Percentiles rank a stretch among this genome's conserved stretches.
Conservation (phyloP, 2,797 vertebrate genomes). For the Microcaecilia unicolor region DNA sequence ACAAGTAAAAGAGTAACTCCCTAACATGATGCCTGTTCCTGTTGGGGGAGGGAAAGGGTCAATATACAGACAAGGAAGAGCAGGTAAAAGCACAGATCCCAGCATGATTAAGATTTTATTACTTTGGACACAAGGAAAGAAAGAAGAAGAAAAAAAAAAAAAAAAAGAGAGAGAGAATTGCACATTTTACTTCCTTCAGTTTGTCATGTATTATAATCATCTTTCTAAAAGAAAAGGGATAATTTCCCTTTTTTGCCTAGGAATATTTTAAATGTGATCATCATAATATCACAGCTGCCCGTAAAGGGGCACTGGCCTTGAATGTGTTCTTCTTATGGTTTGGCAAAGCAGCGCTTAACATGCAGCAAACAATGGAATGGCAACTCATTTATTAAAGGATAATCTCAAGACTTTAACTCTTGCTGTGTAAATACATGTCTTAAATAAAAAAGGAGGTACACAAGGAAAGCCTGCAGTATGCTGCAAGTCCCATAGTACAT, state of each 20-base stretch:
- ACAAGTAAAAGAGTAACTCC: background rate
- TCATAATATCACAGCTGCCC: slow-evolving; percentile 60
- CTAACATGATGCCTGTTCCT: slow-evolving; percentile 5
- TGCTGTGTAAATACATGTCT: slow-evolving; percentile 44
- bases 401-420: slow-evolving; percentile 50
- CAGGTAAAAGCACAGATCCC: slow-evolving; percentile 16
- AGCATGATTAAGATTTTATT: slow-evolving; percentile 30
- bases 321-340: slow-evolving; percentile 40
- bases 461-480: slow-evolving; percentile 33
- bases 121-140: slow-evolving; percentile 26
- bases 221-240: slow-evolving; percentile 56
- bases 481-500: slow-evolving; percentile 30
- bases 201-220: slow-evolving; percentile 59
- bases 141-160: too few relatives aligned
- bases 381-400: slow-evolving; percentile 53
- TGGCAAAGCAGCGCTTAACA: slow-evolving; percentile 51
- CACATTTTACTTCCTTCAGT: slow-evolving; percentile 31
- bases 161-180: too few relatives aligned
- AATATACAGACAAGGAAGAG: too few relatives aligned
- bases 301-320: slow-evolving; percentile 61
- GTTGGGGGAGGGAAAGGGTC: too few relatives aligned
- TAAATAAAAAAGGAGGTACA: too few relatives aligned
- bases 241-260: slow-evolving; percentile 66
- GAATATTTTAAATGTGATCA: slow-evolving; percentile 66
- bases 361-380: slow-evolving; percentile 55